Evolutionary conservation across 2,888 invertebrate genomes (phyloP), one percentile per base, ranked within the genome.

Genomic region (Plusia festucae): DNA sequence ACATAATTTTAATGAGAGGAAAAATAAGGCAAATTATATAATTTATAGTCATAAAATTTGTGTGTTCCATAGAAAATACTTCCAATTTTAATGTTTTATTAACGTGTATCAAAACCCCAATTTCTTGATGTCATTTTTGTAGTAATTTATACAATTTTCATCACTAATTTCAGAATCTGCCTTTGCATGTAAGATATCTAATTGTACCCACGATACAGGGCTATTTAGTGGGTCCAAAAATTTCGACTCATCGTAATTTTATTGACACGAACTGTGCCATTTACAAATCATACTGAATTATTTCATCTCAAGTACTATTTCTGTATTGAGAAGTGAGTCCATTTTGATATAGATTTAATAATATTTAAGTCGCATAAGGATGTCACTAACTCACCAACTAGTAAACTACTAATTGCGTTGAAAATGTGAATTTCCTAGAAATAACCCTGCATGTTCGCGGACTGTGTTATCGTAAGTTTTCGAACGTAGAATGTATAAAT

Each of bases 391-490:
- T 59, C 46, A 46, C 56, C 8, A 44, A 18, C n/a, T 20, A 13
- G 16, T 52, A 44, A 27, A 27, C 24, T 34, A n/a, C 32, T 16
- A 20, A 49, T 18, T 40, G 52, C 6, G 24, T 13, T n/a, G 24
- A 15, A 2, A 22, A 58, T 46, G 13, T 49, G 74, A 69, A 56
- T 46, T 7, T 30, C 9, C 53, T 30, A 57, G 24, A 67, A 32
- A 30, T 24, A 71, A 34, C 65, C 32, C 44, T 54, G 44, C 58
- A 56, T 57, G 55, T 49, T 53, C 52, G 54, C 69, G 71, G 64
- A 80, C 75, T 82, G 73, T 79, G 59, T 77, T 76, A 68, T 64
- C 65, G 65, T 68, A 76, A 73, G 72, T 62, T 71, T 78, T 70
- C 59, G 68, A 24, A 68, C 65, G 69, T 80, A 78, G 63, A 64